Percentiles rank a stretch among this genome's conserved stretches.
Evolutionary conservation across 35 echinoderm and acorn worm genomes (phyloP).

Genomic region (Holothuria glaberrima): DNA sequence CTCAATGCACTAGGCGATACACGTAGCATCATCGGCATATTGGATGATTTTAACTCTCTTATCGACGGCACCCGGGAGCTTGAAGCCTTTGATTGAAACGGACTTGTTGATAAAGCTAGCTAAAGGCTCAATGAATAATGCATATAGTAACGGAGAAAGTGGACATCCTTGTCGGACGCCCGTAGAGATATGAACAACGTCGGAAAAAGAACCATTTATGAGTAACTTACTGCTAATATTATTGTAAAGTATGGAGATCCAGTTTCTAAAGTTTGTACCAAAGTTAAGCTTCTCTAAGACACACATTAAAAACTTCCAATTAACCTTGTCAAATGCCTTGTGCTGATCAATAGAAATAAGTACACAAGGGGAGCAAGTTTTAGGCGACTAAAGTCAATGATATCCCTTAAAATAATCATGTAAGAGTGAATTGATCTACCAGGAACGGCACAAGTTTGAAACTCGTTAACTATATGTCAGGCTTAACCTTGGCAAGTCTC

Average conservation of each 20-base stretch:
- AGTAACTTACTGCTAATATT: constrained; percentile 5
- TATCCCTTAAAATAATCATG: constrained; percentile 33
- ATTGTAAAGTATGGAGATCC: too few relatives aligned
- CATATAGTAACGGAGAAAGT: constrained; percentile 46
- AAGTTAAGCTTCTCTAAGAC: too few relatives aligned
- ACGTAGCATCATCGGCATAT: constrained; percentile 57
- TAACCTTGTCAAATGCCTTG: too few relatives aligned
- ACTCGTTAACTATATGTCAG: not conserved
- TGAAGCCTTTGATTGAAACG: not conserved
- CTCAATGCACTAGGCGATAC: not conserved
- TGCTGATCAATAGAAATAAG: too few relatives aligned
- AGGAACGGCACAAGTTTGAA: constrained; percentile 38
- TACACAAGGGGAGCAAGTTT: not conserved
- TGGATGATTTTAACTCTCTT: not conserved
- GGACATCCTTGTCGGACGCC: constrained; percentile 59
- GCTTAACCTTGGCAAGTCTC: not conserved
- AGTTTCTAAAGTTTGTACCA: constrained; percentile 8
- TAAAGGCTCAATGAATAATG: constrained; percentile 43
- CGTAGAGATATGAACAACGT: constrained; percentile 8
- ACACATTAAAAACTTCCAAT: too few relatives aligned
- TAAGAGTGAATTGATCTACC: constrained; percentile 45
- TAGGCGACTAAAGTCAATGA: constrained; percentile 5
- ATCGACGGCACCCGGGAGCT: not conserved
- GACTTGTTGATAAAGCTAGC: constrained; percentile 7
- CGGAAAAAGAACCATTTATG: constrained; percentile 43